Percentiles rank a stretch among this genome's conserved stretches.
These are phyloP conservation scores for Lepidonotus clava DNA, from an alignment of 2,888 invertebrate genomes.

Conservation along the genomic window DNA sequence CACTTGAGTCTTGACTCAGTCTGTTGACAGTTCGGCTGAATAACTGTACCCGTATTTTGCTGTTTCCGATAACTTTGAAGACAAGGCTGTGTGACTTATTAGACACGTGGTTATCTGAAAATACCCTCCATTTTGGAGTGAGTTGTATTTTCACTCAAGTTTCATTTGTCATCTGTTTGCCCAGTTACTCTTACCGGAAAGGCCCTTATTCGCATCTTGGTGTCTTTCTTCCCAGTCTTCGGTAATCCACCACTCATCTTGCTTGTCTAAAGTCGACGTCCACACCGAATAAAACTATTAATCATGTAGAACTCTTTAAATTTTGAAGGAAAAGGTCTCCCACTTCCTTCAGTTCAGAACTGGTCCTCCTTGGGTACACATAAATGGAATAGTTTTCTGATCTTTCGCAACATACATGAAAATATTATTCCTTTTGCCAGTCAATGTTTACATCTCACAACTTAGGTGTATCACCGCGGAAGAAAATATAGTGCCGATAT, in stretches of 20 bases:
- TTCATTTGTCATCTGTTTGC: neutral
- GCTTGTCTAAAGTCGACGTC: constrained; percentile 36
- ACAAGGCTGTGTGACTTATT: no score
- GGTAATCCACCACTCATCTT: constrained; percentile 48
- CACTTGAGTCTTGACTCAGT: no score
- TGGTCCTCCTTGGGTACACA: constrained; percentile 29
- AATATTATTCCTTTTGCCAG: constrained; percentile 27
- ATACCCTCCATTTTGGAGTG: no score
- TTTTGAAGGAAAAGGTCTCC: constrained; percentile 32
- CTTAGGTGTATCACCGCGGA: neutral
- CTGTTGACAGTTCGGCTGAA: no score
- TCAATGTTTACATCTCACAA: constrained; percentile 48
- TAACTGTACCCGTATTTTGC: no score
- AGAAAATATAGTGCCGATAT: neutral
- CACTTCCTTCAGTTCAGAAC: constrained; percentile 18
- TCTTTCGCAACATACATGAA: constrained; percentile 51
- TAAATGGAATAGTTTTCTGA: neutral
- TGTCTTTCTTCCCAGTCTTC: constrained; percentile 74
- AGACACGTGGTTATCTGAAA: no score
- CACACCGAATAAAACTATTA: neutral
- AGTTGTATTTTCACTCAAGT: neutral
- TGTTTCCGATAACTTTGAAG: no score
- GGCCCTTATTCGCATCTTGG: constrained; percentile 97
- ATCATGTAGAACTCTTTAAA: neutral
- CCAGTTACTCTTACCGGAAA: constrained; percentile 91